These are phyloP conservation scores for Nilaparvata lugens DNA, from an alignment of 1,140 invertebrate species.

Conservation along the genomic window DNA sequence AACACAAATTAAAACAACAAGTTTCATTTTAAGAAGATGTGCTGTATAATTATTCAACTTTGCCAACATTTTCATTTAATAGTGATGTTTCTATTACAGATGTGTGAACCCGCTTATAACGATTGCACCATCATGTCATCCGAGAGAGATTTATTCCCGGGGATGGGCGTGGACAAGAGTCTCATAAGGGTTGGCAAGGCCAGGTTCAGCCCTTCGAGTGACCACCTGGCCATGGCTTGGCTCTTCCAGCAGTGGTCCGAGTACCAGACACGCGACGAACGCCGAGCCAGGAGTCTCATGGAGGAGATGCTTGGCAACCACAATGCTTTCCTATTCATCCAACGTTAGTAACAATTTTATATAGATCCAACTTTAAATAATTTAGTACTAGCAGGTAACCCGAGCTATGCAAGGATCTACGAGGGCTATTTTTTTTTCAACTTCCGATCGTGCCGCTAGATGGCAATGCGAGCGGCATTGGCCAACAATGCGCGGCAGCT, in stretches of 20 bases:
- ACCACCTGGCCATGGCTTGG: slow-evolving; percentile 42
- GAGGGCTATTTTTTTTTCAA: too few species aligned
- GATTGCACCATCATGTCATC: slow-evolving; percentile 30
- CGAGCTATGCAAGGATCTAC: too few species aligned
- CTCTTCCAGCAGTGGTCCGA: slow-evolving; percentile 38
- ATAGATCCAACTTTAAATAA: too few species aligned
- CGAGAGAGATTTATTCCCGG: slow-evolving; percentile 29
- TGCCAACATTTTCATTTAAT: too few species aligned
- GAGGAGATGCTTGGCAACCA: background rate
- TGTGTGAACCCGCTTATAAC: slow-evolving; percentile 36
- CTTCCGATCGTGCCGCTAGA: too few species aligned
- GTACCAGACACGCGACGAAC: slow-evolving; percentile 16
- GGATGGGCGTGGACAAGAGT: slow-evolving; percentile 26
- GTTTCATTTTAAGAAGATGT: background rate
- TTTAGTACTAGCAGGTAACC: too few species aligned
- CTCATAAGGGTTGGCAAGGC: slow-evolving; percentile 38
- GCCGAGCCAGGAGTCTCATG: background rate
- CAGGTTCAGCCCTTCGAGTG: slow-evolving; percentile 39
- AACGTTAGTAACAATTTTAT: background rate
- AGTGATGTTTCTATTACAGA: slow-evolving; percentile 25
- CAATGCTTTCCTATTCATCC: background rate
- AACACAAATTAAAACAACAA: too few species aligned
- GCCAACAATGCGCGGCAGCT: too few species aligned
- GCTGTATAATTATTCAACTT: too few species aligned
- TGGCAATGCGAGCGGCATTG: too few species aligned